phyloP scores from a whole-genome alignment of 1,140 invertebrate species.

The Hydropsyche tenuis region DNA sequence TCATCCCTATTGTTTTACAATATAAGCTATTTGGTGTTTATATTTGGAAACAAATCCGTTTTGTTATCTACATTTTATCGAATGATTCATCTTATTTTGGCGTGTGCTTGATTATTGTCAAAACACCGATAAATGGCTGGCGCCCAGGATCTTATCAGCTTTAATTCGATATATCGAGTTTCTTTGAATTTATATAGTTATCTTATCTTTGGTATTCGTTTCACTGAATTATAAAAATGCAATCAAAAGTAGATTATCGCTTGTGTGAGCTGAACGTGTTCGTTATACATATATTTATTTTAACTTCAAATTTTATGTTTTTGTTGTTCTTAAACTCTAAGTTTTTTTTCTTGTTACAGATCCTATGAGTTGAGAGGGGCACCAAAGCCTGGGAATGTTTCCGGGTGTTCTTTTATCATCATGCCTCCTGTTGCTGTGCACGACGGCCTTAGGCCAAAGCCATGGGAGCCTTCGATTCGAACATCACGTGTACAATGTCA shows the following conservation, averaged over 20 bases:
- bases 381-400: slow-evolving; percentile 50
- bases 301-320: background rate
- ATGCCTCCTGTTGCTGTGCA: slow-evolving; percentile 48
- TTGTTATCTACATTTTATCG: no score
- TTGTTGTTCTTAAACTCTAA: background rate
- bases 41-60: no score
- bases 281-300: no score
- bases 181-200: background rate
- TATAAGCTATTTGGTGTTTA: no score
- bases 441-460: slow-evolving; percentile 49
- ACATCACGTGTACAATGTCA: slow-evolving; percentile 82
- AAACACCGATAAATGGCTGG: no score
- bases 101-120: no score
- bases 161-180: background rate
- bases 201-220: background rate
- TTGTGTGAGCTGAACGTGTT: no score
- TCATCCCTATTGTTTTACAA: no score
- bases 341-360: slow-evolving; percentile 44
- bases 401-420: slow-evolving; percentile 40
- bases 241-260: background rate
- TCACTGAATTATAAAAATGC: background rate
- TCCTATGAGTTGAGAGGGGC: slow-evolving; percentile 50
- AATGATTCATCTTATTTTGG: no score
- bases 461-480: slow-evolving; percentile 67
- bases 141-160: background rate